phyloP scores from a whole-genome alignment of 2,888 invertebrate genomes.

The Dermolepida albohirtum region DNA sequence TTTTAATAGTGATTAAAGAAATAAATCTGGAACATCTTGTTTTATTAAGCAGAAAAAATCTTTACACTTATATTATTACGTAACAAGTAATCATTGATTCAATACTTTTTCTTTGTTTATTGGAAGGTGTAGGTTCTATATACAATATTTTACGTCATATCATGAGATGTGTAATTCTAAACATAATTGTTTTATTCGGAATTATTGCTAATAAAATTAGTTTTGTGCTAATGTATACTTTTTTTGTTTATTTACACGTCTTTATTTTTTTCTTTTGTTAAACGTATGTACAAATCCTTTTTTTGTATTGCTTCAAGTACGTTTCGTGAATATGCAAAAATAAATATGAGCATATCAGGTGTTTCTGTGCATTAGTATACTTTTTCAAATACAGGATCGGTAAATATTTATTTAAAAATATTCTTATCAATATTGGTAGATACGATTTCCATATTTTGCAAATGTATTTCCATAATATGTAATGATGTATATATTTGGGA shows the following conservation, averaged over 20 bases:
- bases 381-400: slow-evolving; percentile 12
- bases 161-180: neutral
- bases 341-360: slow-evolving; percentile 12
- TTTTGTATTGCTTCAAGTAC: neutral
- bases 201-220: slow-evolving; percentile 22
- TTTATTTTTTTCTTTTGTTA: slow-evolving; percentile 1
- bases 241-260: slow-evolving; percentile 7
- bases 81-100: too few species aligned
- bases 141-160: slow-evolving; percentile 7
- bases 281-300: neutral
- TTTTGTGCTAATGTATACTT: slow-evolving; percentile 6
- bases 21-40: too few species aligned
- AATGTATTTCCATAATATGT: too few species aligned
- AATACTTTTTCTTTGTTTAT: too few species aligned
- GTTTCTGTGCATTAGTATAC: slow-evolving; percentile 17
- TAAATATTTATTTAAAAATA: slow-evolving; percentile 20
- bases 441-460: too few species aligned
- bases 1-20: too few species aligned
- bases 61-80: too few species aligned
- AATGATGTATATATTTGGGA: too few species aligned
- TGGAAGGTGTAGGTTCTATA: neutral
- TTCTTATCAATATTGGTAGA: neutral
- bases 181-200: slow-evolving; percentile 11
- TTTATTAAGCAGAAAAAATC: too few species aligned
- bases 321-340: slow-evolving; percentile 16